These are phyloP conservation scores for Ochlodes sylvanus DNA, from an alignment of 2,888 invertebrate species.

Conservation along the genomic window DNA sequence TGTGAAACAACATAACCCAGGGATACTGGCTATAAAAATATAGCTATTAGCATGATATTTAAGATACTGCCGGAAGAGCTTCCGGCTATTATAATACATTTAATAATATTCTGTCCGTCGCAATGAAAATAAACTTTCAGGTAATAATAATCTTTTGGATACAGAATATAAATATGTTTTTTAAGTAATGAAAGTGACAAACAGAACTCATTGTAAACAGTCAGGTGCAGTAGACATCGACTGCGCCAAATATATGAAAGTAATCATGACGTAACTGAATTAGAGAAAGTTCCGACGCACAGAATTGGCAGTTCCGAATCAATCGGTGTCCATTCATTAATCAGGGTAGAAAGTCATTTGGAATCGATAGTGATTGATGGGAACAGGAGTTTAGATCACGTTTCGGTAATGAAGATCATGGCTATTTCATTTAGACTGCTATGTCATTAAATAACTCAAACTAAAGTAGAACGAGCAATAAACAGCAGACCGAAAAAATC, in stretches of 20 bases:
- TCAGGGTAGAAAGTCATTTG: conserved; percentile 38
- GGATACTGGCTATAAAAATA: too few species aligned
- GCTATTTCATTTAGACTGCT: background rate
- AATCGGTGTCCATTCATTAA: conserved; percentile 36
- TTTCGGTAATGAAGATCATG: conserved; percentile 12
- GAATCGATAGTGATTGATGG: conserved; percentile 33
- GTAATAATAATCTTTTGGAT: too few species aligned
- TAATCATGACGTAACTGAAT: conserved; percentile 38
- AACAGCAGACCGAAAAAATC: background rate
- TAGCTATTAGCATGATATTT: too few species aligned
- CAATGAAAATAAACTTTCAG: too few species aligned
- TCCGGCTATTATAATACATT: too few species aligned
- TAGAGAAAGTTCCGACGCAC: conserved; percentile 38
- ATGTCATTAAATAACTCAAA: background rate
- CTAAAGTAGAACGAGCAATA: background rate
- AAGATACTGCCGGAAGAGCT: too few species aligned
- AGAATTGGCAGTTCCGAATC: conserved; percentile 30
- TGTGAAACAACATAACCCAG: too few species aligned
- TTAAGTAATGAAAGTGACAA: too few species aligned
- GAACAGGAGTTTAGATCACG: conserved; percentile 9
- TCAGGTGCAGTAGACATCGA: background rate
- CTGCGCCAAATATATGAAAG: conserved; percentile 21
- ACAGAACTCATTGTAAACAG: background rate
- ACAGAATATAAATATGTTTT: too few species aligned
- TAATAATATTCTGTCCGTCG: too few species aligned